Percentiles rank a stretch among this genome's conserved stretches.
Evolutionary conservation across 2,113 vertebrate species (phyloP).

Genomic region (Atrichornis clamosus): DNA sequence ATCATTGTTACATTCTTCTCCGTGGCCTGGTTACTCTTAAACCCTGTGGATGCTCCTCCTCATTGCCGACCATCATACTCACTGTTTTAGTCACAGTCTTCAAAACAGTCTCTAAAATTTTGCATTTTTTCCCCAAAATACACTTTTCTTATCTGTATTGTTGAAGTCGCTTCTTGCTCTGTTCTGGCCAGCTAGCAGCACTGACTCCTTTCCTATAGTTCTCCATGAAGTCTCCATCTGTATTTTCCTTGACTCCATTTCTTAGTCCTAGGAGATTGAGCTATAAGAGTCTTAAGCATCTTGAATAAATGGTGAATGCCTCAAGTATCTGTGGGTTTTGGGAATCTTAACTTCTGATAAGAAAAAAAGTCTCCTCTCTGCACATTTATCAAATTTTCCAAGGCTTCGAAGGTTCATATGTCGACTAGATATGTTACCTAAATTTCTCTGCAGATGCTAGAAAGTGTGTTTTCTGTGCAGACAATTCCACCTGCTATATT

Average conservation of each 20-base stretch:
- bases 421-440: not conserved
- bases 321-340: not conserved
- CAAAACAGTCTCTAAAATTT: not conserved
- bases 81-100: not conserved
- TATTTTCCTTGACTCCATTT: not conserved
- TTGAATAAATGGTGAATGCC: not conserved
- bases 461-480: not conserved
- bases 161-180: not conserved
- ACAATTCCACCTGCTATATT: not conserved
- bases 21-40: not conserved
- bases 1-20: not conserved
- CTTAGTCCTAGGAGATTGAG: not conserved
- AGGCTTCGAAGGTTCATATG: not conserved
- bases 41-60: not conserved
- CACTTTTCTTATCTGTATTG: not conserved
- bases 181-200: not conserved
- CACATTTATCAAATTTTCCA: not conserved
- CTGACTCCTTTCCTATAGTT: not conserved
- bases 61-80: not conserved
- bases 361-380: not conserved
- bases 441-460: not conserved
- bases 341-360: not conserved
- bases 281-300: not conserved
- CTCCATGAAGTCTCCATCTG: not conserved
- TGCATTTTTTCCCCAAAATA: accelerated